Base-by-base conservation (phyloP, 2,797 vertebrate species). In the Labroides dimidiatus region DNA sequence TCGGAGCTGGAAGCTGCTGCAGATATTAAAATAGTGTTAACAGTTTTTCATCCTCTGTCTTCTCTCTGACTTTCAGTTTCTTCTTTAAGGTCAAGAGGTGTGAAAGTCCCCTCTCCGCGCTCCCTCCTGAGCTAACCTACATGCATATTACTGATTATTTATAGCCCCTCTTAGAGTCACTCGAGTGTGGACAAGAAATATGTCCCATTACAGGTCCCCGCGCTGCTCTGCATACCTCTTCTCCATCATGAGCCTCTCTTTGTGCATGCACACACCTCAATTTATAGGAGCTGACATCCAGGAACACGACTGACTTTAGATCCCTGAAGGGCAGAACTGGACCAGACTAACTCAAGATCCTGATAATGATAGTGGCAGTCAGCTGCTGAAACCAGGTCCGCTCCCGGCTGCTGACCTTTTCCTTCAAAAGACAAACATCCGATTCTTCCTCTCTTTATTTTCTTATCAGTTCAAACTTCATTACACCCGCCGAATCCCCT, bases 141-240 rank as follows among this genome's bases (percentile, higher is more conserved):
- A 67, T 70, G 53, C 64, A 67, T 72, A 78, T 69, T 61, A 53
- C 70, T 53, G 24, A 54, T 75, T 80, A 75, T 80, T 82, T 80
- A 82, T 75, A 51, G 68, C 67, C 67, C 36, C 57, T 75, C 77
- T 72, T 49, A 67, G 56, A 77, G 15, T 49, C 80, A 67, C 63
- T 72, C 6, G 20, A 66, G 73, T 66, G 70, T 69, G 59, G 53
- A 79, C 73, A 27, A 65, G 42, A 39, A 74, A 74, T 72, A 64
- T 53, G 57, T 72, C 64, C 73, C 77, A 77, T 80, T 77, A 66
- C 33, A 59, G 56, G 56, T 4, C 55, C 21, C 58, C 50, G 64
- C 20, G 44, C 81, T 66, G 24, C 1, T 58, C 75, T 30, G 56
- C 61, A 75, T 49, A 39, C 21, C 63, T 33, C 63, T 17, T n/a